phyloP scores from a whole-genome alignment of 2,113 vertebrate genomes.

The Paradisaea rubra region DNA sequence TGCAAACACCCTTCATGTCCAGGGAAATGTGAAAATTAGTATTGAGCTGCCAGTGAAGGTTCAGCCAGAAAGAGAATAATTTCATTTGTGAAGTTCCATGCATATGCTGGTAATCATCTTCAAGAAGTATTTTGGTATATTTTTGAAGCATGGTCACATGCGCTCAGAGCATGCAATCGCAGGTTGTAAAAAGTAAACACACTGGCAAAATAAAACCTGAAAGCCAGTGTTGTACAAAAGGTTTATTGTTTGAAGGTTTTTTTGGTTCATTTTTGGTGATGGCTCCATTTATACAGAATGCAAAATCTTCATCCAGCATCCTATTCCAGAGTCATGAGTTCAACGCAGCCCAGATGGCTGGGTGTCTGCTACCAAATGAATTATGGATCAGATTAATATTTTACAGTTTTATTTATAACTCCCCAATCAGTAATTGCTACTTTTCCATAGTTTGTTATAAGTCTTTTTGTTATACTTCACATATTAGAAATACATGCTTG shows the following conservation, averaged over 20 bases:
- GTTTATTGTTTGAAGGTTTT: neutral
- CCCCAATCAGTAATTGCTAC: neutral
- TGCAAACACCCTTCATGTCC: neutral
- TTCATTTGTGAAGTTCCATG: neutral
- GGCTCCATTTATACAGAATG: neutral
- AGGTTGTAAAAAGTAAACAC: neutral
- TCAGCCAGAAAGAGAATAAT: neutral
- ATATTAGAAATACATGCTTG: neutral
- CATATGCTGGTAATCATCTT: neutral
- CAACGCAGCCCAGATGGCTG: slow-evolving; percentile 37
- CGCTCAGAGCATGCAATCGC: neutral
- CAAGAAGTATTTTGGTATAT: neutral
- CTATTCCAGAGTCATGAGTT: neutral
- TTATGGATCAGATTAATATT: slow-evolving; percentile 61
- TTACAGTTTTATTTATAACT: slow-evolving; percentile 51
- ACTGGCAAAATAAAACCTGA: neutral
- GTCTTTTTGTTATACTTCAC: neutral
- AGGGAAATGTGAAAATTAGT: neutral
- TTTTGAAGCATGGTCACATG: neutral
- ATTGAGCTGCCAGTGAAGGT: neutral
- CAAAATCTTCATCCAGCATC: neutral
- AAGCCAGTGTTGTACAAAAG: neutral
- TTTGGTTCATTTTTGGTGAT: neutral
- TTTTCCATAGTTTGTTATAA: slow-evolving; percentile 35
- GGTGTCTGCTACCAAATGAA: slow-evolving; percentile 51